phyloP scores from a whole-genome alignment of 2,113 vertebrate species.

The Percina caprodes region DNA sequence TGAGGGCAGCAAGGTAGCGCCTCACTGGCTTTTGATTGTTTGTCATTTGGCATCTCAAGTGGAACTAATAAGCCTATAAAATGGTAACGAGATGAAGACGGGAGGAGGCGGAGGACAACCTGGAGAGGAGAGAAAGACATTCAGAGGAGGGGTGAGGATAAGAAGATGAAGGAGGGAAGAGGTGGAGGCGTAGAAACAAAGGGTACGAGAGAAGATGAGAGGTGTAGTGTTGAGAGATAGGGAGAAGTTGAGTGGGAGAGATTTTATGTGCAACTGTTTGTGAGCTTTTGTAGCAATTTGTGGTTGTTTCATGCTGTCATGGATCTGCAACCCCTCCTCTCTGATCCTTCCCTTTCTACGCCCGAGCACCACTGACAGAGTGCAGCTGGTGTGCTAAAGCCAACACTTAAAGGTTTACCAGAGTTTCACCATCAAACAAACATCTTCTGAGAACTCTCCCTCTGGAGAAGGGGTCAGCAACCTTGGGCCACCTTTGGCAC shows the following conservation, averaged over 20 bases:
- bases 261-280: constrained; percentile 56
- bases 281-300: constrained; percentile 50
- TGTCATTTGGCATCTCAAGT: constrained; percentile 84
- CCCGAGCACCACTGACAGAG: not conserved
- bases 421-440: not conserved
- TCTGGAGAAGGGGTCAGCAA: too few relatives aligned
- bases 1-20: constrained; percentile 71
- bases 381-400: not conserved
- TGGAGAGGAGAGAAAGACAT: constrained; percentile 36
- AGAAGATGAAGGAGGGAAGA: not conserved
- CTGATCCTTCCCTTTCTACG: constrained; percentile 20
- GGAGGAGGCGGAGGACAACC: constrained; percentile 39
- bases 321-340: not conserved
- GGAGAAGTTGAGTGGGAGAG: constrained; percentile 29
- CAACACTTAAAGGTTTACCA: not conserved
- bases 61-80: constrained; percentile 86
- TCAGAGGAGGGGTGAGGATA: not conserved
- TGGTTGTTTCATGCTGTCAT: constrained; percentile 55
- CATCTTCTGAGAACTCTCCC: not conserved
- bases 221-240: constrained; percentile 25
- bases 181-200: constrained; percentile 29
- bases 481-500: too few relatives aligned
- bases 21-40: constrained; percentile 82
- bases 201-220: constrained; percentile 4
- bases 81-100: constrained; percentile 55